Percentiles rank a stretch among this genome's conserved stretches.
These are phyloP conservation scores for Gallinago paraguaiae DNA, from an alignment of 2,113 vertebrate genomes.

Conservation along the genomic window DNA sequence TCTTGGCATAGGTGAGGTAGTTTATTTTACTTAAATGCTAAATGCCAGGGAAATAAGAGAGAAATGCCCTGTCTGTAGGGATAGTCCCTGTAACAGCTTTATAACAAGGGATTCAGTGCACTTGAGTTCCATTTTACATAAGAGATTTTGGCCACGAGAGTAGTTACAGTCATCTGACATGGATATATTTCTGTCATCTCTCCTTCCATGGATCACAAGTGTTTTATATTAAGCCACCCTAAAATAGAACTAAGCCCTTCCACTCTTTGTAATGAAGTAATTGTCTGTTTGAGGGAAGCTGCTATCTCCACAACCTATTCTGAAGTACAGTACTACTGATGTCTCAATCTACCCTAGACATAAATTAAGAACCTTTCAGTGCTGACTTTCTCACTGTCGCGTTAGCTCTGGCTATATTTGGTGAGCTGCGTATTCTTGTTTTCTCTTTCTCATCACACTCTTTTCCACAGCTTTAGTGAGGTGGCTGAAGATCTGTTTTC, in stretches of 20 bases:
- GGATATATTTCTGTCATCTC: constrained; percentile 72
- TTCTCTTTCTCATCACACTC: constrained; percentile 7
- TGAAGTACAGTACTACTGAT: constrained; percentile 28
- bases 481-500: constrained; percentile 39
- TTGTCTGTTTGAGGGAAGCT: constrained; percentile 62
- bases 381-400: neutral
- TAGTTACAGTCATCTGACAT: constrained; percentile 63
- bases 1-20: neutral
- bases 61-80: neutral
- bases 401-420: constrained; percentile 10
- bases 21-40: neutral
- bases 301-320: constrained; percentile 9
- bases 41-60: neutral
- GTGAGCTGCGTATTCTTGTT: neutral
- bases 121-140: constrained; percentile 65
- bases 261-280: constrained; percentile 71
- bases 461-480: constrained; percentile 16
- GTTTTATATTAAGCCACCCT: constrained; percentile 71
- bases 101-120: neutral
- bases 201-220: constrained; percentile 71
- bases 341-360: neutral
- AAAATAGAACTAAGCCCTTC: constrained; percentile 72
- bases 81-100: neutral
- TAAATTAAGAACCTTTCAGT: neutral
- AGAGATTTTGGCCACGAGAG: constrained; percentile 61